phyloP scores from a whole-genome alignment of 2,888 invertebrate species.

The Alsophila aescularia region DNA sequence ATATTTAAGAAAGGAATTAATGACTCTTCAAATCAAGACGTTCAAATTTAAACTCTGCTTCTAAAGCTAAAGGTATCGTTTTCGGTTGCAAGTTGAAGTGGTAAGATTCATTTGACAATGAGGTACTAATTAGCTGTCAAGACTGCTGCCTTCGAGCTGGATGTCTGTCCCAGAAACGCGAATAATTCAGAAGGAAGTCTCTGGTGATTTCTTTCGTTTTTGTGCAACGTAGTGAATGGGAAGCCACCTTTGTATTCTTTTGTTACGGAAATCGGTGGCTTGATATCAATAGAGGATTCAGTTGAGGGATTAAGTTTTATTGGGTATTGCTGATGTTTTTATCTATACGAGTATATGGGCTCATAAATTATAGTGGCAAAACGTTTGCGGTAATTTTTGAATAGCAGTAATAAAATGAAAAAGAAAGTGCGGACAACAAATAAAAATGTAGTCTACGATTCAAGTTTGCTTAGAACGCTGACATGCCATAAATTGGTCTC shows the following conservation, averaged over 20 bases:
- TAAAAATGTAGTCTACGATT: no score
- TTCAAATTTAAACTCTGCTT: slow-evolving; percentile 57
- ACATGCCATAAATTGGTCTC: slow-evolving; percentile 10
- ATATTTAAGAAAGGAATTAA: slow-evolving; percentile 80
- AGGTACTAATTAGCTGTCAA: slow-evolving; percentile 83
- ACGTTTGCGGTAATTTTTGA: no score
- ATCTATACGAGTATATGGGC: neutral
- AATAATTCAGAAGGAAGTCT: slow-evolving; percentile 82
- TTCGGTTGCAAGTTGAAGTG: slow-evolving; percentile 45
- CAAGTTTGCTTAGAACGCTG: no score
- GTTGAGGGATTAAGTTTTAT: slow-evolving; percentile 1
- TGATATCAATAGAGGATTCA: slow-evolving; percentile 32
- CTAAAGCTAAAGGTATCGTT: slow-evolving; percentile 45
- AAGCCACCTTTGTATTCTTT: slow-evolving; percentile 48
- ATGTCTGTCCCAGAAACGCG: slow-evolving; percentile 75
- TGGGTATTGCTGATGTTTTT: neutral
- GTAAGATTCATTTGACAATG: slow-evolving; percentile 81
- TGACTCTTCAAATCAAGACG: slow-evolving; percentile 56
- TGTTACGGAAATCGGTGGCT: slow-evolving; percentile 33
- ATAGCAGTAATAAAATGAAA: no score
- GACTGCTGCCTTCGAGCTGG: slow-evolving; percentile 66
- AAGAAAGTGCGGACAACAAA: no score
- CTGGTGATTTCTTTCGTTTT: slow-evolving; percentile 77
- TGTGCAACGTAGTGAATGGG: slow-evolving; percentile 62
- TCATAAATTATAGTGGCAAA: no score